Evolutionary conservation across 2,797 vertebrate genomes (phyloP).

Genomic region (Tadarida brasiliensis): DNA sequence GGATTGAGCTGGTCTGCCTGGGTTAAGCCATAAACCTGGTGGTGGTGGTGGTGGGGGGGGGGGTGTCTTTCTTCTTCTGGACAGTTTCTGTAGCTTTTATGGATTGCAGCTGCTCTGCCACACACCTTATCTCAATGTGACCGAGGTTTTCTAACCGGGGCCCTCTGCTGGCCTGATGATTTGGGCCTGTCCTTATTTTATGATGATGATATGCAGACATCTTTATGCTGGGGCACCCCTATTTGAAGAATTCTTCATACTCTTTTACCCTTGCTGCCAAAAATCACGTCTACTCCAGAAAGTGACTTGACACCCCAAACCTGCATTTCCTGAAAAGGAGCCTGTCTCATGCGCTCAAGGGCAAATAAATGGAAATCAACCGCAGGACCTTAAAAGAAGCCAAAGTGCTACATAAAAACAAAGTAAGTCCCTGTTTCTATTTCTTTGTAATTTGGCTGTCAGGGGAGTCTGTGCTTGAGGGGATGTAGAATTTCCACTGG

Average conservation of each 20-base stretch:
- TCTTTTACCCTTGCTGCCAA: conserved; percentile 55
- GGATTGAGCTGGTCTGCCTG: background rate
- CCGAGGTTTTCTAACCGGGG: background rate
- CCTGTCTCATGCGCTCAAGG: background rate
- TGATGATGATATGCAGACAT: background rate
- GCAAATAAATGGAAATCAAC: background rate
- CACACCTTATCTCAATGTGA: background rate
- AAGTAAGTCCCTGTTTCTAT: background rate
- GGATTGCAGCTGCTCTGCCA: background rate
- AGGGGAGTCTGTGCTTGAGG: background rate
- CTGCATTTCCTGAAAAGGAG: background rate
- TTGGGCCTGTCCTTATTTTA: background rate
- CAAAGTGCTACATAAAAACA: background rate
- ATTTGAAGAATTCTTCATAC: background rate
- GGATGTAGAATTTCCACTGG: background rate
- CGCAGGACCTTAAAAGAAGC: background rate
- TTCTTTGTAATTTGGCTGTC: conserved; percentile 8
- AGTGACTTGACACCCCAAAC: background rate
- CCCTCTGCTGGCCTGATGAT: rapidly evolving
- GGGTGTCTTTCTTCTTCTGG: background rate
- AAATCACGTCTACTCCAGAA: conserved; percentile 45
- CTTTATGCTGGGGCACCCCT: background rate
- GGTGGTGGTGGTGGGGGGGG: too few relatives aligned
- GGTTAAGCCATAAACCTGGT: background rate
- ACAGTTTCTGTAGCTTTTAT: background rate